Percentiles rank a stretch among this genome's conserved stretches.
phyloP scores from a whole-genome alignment of 1,140 invertebrate species.

The Carposina sasakii region DNA sequence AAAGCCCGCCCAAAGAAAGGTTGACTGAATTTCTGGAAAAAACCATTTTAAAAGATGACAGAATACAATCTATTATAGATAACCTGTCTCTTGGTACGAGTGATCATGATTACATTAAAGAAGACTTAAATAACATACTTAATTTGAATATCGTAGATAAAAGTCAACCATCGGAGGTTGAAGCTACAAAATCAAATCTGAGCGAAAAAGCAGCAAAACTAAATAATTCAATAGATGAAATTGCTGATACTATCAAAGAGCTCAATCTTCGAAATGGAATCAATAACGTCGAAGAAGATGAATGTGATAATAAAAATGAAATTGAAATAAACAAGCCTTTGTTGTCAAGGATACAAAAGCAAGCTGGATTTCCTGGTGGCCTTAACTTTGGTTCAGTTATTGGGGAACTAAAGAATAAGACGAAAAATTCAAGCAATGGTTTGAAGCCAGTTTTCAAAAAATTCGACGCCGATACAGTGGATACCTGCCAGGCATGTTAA shows the following conservation, averaged over 20 bases:
- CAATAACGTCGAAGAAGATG: background rate
- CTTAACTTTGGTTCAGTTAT: conserved; percentile 65
- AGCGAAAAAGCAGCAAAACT: conserved; percentile 27
- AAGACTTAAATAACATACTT: too few relatives aligned
- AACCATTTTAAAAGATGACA: conserved; percentile 61
- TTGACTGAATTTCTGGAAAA: conserved; percentile 60
- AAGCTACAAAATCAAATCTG: too few relatives aligned
- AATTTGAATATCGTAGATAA: too few relatives aligned
- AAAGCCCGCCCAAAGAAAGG: conserved; percentile 62
- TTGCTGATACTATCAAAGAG: conserved; percentile 30
- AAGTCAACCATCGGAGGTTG: too few relatives aligned
- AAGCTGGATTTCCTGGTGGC: conserved; percentile 43
- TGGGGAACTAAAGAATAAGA: conserved; percentile 62
- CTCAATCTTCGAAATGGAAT: conserved; percentile 18
- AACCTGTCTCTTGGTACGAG: conserved; percentile 55
- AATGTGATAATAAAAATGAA: conserved; percentile 7
- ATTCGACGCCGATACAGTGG: conserved; percentile 44
- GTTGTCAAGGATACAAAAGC: conserved; percentile 48
- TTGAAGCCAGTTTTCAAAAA: conserved; percentile 65
- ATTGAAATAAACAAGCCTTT: conserved; percentile 37
- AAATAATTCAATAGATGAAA: conserved; percentile 33
- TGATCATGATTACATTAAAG: too few relatives aligned
- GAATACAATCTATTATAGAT: conserved; percentile 61
- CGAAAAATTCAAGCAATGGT: conserved; percentile 44
- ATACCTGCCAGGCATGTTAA: conserved; percentile 38